phyloP scores from a whole-genome alignment of 2,797 vertebrate genomes.

The Pseudochirops corinnae region DNA sequence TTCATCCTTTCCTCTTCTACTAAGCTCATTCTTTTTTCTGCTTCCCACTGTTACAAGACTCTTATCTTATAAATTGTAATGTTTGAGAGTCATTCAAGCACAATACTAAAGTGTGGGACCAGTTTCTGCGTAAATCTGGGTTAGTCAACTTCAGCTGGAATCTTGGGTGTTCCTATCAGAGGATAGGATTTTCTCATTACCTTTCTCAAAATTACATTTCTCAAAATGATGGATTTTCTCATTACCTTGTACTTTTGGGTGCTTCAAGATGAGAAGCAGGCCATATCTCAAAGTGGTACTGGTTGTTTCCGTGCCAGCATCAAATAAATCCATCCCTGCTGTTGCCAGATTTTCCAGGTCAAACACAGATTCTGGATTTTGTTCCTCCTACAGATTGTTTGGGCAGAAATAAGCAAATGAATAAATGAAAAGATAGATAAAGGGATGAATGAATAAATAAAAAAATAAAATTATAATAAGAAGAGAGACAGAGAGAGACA shows the following conservation, averaged over 20 bases:
- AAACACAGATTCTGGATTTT: not conserved
- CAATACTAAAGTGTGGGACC: not conserved
- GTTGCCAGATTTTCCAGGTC: not conserved
- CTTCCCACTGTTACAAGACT: not conserved
- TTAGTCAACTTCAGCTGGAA: not conserved
- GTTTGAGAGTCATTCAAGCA: not conserved
- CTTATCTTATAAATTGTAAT: not conserved
- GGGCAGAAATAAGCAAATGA: conserved; percentile 11
- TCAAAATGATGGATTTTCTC: too few species aligned
- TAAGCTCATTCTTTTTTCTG: not conserved
- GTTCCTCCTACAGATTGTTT: not conserved
- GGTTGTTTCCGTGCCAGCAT: not conserved
- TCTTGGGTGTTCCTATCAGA: not conserved
- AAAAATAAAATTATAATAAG: not conserved
- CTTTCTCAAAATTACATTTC: too few species aligned
- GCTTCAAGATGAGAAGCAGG: not conserved
- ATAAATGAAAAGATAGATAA: not conserved
- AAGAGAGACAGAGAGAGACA: not conserved
- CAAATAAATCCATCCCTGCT: not conserved
- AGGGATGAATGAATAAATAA: not conserved
- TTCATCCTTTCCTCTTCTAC: not conserved
- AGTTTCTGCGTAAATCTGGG: not conserved
- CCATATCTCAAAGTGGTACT: not conserved
- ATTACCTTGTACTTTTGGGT: conserved; percentile 15
- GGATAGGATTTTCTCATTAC: not conserved